Evolutionary conservation across 2,797 vertebrate species (phyloP), one percentile per base, ranked within the genome.

Genomic region (Melanotaenia trifasciata): DNA sequence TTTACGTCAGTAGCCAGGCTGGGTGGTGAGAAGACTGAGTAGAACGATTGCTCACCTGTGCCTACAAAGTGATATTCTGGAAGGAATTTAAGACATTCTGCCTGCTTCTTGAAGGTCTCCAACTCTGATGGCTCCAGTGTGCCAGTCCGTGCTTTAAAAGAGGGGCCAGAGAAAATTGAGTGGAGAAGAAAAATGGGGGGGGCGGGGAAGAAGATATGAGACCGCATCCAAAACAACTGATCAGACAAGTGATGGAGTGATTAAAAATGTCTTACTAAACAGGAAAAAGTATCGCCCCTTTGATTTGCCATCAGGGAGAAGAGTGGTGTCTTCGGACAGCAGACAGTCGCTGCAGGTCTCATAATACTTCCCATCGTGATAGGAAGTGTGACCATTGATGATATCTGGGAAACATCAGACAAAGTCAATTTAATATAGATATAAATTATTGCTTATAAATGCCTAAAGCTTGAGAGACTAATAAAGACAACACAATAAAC

Each of bases 281-380:
- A 94, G 88, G 72, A 90, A 93, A 18, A 93, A 65, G 77, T 94
- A 93, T 40, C 92, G 84, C 53, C 92, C 91, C 70, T 90, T 93
- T 20, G 91, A 84, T 54, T 87, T 77, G 63, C 90, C 85, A 0
- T 93, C 91, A 0, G 92, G 90, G 12, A 94, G 87, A 28, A 92
- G 58, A 28, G 87, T 92, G 60, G 90, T 93, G 85, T 93, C 93
- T 74, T 92, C 90, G 5, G 92, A 94, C 65, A 94, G 81, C 3
- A 94, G 90, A 57, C 93, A 94, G 78, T 93, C 87, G 0, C 75
- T 12, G 33, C 93, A 94, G 1, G 91, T 90, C 81, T 92, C 91
- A 4, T 92, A 93, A 76, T 91, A 93, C 54, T 93, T 94, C 28
- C 92, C 93, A 40, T 93, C 93, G 14, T 94, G 93, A 70, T 93